Conservation (phyloP, 2,888 invertebrate species). For the Oasisia sp. region DNA sequence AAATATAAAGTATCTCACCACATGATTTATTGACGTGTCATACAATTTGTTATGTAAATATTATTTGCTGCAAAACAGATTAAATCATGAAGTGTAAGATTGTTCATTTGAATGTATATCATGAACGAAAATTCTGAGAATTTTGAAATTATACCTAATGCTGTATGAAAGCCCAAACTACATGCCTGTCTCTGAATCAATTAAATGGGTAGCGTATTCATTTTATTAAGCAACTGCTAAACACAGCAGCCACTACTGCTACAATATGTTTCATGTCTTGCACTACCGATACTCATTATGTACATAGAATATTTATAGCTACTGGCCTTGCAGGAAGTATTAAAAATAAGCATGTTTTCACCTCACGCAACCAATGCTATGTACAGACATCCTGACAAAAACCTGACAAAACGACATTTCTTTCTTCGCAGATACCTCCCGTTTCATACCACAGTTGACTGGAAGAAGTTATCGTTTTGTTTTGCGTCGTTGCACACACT, state of each 20-base stretch:
- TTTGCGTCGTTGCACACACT: background rate
- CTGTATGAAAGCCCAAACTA: no score
- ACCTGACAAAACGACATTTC: background rate
- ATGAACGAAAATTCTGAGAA: no score
- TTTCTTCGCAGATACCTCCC: background rate
- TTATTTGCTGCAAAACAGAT: no score
- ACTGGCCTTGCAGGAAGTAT: background rate
- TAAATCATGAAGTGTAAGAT: no score
- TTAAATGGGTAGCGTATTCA: no score
- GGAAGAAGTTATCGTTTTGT: background rate
- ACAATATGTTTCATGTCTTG: background rate
- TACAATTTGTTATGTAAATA: no score
- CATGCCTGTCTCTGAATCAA: no score
- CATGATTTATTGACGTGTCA: no score
- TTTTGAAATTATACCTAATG: no score
- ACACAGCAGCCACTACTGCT: background rate
- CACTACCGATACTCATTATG: background rate
- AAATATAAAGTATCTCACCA: no score
- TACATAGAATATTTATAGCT: background rate
- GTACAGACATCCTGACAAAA: background rate
- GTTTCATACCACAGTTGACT: background rate
- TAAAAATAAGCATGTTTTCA: background rate
- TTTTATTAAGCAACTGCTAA: background rate
- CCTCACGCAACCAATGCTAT: background rate
- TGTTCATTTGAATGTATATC: no score